Percentiles rank a stretch among this genome's conserved stretches.
Conservation (phyloP, 2,113 vertebrate genomes). For the Chrysemys picta region DNA sequence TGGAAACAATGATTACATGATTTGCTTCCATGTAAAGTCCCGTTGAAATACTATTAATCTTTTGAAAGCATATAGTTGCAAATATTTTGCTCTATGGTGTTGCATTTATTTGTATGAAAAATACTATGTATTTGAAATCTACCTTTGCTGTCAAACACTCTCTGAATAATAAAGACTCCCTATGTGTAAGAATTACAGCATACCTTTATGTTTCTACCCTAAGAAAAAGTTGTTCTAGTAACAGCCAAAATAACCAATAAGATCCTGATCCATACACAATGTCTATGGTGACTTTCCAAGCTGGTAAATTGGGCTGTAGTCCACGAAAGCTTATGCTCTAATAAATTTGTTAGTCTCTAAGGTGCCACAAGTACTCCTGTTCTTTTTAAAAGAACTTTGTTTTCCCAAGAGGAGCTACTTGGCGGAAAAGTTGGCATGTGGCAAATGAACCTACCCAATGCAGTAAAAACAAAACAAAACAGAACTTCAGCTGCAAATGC, state of each 20-base stretch:
- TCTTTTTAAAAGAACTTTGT: neutral
- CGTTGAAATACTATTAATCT: neutral
- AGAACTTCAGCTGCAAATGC: accelerated
- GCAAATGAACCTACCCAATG: neutral
- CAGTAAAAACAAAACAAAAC: neutral
- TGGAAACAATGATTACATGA: neutral
- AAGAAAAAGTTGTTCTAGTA: neutral
- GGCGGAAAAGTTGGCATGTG: neutral
- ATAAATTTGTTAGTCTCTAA: no score
- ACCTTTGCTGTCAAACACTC: slow-evolving; percentile 9
- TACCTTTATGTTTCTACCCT: neutral
- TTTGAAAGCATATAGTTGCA: neutral
- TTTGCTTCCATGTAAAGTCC: neutral
- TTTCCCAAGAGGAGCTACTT: neutral
- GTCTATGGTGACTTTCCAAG: neutral
- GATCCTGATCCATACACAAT: neutral
- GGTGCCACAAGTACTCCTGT: no score
- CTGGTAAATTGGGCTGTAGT: no score
- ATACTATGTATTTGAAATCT: neutral
- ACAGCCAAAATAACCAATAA: neutral
- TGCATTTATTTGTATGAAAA: slow-evolving; percentile 15
- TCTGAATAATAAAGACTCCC: slow-evolving; percentile 60
- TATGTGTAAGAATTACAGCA: neutral
- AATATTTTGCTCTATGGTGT: neutral
- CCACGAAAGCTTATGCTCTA: no score